phyloP scores from a whole-genome alignment of 2,888 invertebrate species.

The Agonopterix subpropinquella region DNA sequence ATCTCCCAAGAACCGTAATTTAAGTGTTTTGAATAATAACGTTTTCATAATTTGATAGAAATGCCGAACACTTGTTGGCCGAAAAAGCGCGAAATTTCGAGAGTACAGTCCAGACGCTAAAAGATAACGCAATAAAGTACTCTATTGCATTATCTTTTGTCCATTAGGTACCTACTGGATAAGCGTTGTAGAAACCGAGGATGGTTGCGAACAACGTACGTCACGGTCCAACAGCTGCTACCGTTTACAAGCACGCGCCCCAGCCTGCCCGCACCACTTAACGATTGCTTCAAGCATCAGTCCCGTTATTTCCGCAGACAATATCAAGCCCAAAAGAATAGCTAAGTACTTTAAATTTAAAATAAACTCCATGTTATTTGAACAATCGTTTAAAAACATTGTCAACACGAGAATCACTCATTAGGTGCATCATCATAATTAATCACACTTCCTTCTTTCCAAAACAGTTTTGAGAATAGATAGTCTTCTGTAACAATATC shows the following conservation, averaged over 20 bases:
- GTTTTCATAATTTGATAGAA: too few relatives aligned
- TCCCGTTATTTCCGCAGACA: slow-evolving; percentile 24
- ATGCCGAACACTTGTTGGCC: background rate
- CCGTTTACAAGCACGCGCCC: slow-evolving; percentile 39
- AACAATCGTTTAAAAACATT: too few relatives aligned
- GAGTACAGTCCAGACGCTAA: background rate
- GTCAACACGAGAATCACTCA: too few relatives aligned
- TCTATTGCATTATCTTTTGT: too few relatives aligned
- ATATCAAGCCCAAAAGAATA: slow-evolving; percentile 16
- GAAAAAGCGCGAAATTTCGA: background rate
- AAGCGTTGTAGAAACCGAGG: slow-evolving; percentile 42
- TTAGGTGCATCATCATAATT: too few relatives aligned
- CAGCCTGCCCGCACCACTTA: slow-evolving; percentile 24
- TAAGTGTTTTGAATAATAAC: too few relatives aligned
- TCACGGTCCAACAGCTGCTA: slow-evolving; percentile 57
- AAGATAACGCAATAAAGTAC: slow-evolving; percentile 30
- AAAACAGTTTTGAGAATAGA: too few relatives aligned
- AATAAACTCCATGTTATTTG: background rate
- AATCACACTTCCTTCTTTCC: too few relatives aligned
- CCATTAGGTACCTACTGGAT: slow-evolving; percentile 21
- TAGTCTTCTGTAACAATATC: too few relatives aligned
- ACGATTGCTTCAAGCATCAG: slow-evolving; percentile 27
- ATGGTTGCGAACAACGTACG: slow-evolving; percentile 48
- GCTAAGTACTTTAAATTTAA: background rate
- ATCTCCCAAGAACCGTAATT: too few relatives aligned